Percentiles rank a stretch among this genome's conserved stretches.
Evolutionary conservation across 2,888 invertebrate genomes (phyloP).

Genomic region (Phrixothrix hirtus): DNA sequence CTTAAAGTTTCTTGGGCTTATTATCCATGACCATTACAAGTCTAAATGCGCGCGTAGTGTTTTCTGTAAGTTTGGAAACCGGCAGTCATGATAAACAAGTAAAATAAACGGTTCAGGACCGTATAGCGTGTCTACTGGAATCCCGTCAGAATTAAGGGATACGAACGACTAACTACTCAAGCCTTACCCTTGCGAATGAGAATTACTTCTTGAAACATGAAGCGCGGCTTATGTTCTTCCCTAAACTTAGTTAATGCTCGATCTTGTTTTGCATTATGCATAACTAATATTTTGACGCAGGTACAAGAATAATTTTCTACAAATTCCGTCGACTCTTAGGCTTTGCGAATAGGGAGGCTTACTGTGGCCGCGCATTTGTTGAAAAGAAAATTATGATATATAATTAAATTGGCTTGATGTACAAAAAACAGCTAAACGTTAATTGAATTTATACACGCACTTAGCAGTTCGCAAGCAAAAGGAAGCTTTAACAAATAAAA

Average conservation of each 20-base stretch:
- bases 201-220: slow-evolving; percentile 45
- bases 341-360: neutral
- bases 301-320: slow-evolving; percentile 17
- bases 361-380: no score
- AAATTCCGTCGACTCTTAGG: neutral
- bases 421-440: neutral
- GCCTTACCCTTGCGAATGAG: slow-evolving; percentile 38
- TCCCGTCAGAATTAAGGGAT: slow-evolving; percentile 44
- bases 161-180: slow-evolving; percentile 39
- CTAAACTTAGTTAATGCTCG: slow-evolving; percentile 41
- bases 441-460: neutral
- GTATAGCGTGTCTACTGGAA: slow-evolving; percentile 31
- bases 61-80: slow-evolving; percentile 16
- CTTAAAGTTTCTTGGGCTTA: no score
- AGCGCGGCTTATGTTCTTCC: slow-evolving; percentile 33
- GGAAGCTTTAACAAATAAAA: slow-evolving; percentile 3
- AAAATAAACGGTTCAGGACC: slow-evolving; percentile 34
- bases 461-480: no score
- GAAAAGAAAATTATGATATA: no score
- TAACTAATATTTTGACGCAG: slow-evolving; percentile 54
- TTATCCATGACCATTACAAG: slow-evolving; percentile 9
- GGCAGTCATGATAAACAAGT: slow-evolving; percentile 35
- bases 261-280: slow-evolving; percentile 50
- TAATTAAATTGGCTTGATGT: slow-evolving; percentile 3
- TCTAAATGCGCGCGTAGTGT: slow-evolving; percentile 11